Evolutionary conservation across 1,140 invertebrate genomes (phyloP).

Genomic region (Branchinecta lindahli): DNA sequence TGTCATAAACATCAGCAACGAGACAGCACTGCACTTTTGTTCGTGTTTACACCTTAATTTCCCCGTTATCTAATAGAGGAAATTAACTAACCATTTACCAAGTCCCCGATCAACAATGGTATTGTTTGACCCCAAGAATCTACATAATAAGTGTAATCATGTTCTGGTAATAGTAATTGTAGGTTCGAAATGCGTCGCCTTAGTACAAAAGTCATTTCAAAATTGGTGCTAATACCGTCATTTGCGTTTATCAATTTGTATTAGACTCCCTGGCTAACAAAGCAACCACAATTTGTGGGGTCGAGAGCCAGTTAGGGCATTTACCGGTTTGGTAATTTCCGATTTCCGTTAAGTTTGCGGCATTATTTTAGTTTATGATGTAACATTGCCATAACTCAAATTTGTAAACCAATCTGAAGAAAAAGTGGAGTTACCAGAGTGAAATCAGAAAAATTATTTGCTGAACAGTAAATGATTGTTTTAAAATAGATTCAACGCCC

Average conservation of each 20-base stretch:
- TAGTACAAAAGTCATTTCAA: background rate
- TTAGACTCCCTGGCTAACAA: background rate
- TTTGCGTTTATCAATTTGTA: constrained; percentile 7
- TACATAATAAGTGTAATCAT: constrained; percentile 4
- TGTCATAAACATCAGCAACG: too few relatives aligned
- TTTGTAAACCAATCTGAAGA: too few relatives aligned
- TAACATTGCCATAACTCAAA: too few relatives aligned
- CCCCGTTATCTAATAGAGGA: constrained; percentile 1
- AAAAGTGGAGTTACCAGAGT: too few relatives aligned
- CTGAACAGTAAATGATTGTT: too few relatives aligned
- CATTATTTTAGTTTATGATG: too few relatives aligned
- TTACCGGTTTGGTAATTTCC: too few relatives aligned
- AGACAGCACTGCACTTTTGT: too few relatives aligned
- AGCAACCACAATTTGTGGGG: background rate
- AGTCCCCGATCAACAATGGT: background rate
- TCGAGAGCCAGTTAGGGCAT: background rate
- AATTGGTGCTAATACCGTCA: constrained; percentile 10
- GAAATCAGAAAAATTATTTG: too few relatives aligned
- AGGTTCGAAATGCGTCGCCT: constrained; percentile 6
- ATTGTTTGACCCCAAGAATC: constrained; percentile 9
- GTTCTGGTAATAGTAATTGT: background rate
- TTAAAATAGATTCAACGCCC: too few relatives aligned
- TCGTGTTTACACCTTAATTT: constrained; percentile 3
- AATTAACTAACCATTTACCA: constrained; percentile 1
- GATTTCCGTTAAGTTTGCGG: too few relatives aligned